Percentiles rank a stretch among this genome's conserved stretches.
Evolutionary conservation across 2,113 vertebrate species (phyloP).

Genomic region (Protobothrops flavoviridis): DNA sequence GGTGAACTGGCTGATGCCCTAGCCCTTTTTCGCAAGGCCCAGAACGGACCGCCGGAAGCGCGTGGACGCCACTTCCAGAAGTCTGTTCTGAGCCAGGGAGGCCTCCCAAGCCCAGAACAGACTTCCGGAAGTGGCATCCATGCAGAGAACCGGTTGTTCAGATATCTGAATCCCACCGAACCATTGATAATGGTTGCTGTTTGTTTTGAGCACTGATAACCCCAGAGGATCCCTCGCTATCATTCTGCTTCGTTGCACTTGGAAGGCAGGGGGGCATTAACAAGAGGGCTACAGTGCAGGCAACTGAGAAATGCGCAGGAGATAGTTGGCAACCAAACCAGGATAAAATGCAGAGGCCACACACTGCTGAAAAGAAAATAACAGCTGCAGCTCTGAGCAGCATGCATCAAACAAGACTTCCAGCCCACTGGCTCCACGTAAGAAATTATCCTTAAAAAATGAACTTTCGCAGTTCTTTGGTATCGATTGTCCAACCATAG

Average conservation of each 20-base stretch:
- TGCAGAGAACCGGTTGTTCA: no score
- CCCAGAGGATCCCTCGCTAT: no score
- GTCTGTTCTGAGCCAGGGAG: no score
- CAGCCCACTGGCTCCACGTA: not conserved
- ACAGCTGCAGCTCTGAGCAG: not conserved
- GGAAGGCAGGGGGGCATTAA: not conserved
- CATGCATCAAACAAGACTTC: not conserved
- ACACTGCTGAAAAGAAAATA: not conserved
- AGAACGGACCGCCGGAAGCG: no score
- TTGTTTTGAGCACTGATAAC: not conserved
- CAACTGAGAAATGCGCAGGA: not conserved
- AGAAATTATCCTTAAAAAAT: constrained; percentile 1
- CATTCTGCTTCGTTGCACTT: not conserved
- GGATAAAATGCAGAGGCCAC: not conserved
- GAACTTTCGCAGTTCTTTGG: constrained; percentile 35
- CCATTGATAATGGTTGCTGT: not conserved
- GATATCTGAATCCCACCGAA: not conserved
- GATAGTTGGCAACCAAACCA: not conserved
- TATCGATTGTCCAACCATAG: constrained; percentile 52
- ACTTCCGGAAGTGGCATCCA: no score
- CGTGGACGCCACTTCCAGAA: no score
- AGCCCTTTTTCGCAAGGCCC: no score
- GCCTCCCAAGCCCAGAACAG: no score
- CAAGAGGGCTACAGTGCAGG: not conserved
- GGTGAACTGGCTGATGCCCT: no score